phyloP scores from a whole-genome alignment of 2,888 invertebrate genomes.

The Nematopogon swammerdamellus region DNA sequence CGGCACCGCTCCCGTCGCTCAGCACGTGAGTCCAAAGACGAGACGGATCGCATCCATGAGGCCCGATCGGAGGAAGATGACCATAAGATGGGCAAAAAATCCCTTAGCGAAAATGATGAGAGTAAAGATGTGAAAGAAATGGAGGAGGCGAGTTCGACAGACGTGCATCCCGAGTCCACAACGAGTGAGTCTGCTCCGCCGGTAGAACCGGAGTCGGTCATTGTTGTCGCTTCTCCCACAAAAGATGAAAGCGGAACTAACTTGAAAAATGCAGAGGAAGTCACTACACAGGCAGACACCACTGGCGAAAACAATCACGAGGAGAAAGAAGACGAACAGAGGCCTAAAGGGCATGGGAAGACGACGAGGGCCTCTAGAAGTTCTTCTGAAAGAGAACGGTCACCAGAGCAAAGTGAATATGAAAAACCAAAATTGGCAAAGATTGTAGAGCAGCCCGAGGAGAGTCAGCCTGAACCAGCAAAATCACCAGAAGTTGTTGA shows the following conservation, averaged over 20 bases:
- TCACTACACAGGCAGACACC: background rate
- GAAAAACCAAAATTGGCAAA: too few species aligned
- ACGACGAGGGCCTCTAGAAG: background rate
- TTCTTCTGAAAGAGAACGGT: background rate
- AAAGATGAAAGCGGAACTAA: background rate
- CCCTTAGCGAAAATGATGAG: too few species aligned
- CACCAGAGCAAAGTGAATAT: background rate
- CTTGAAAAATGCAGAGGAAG: background rate
- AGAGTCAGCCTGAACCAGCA: too few species aligned
- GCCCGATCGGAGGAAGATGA: slow-evolving; percentile 25
- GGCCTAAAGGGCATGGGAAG: too few species aligned
- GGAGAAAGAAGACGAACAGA: background rate
- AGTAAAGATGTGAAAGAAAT: too few species aligned
- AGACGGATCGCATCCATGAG: slow-evolving; percentile 28
- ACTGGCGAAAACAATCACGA: background rate
- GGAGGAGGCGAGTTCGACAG: background rate
- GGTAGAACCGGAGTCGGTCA: background rate
- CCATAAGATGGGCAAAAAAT: slow-evolving; percentile 11
- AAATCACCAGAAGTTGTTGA: slow-evolving; percentile 16
- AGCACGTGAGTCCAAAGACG: slow-evolving; percentile 33
- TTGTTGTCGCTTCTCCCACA: background rate
- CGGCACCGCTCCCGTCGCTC: slow-evolving; percentile 35
- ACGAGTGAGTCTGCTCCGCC: background rate
- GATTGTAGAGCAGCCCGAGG: too few species aligned
- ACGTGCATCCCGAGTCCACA: background rate